Conservation (phyloP, 2,888 invertebrate genomes). For the Drosophila differens region DNA sequence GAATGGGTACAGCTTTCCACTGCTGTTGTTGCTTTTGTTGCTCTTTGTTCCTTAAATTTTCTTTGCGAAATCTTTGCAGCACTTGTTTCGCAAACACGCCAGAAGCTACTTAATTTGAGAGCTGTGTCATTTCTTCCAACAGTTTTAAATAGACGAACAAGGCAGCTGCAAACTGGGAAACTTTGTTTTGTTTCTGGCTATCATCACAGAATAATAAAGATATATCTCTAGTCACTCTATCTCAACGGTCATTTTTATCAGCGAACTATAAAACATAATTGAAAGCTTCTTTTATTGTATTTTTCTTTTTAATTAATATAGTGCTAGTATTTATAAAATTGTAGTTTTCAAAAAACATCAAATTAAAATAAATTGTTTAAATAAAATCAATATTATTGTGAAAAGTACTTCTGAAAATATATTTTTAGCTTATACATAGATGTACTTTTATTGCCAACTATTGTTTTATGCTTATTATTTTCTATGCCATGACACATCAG, state of each 20-base stretch:
- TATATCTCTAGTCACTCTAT: background rate
- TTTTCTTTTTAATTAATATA: background rate
- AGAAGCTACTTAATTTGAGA: conserved; percentile 13
- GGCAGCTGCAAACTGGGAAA: background rate
- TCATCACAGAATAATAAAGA: background rate
- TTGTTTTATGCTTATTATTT: background rate
- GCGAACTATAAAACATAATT: background rate
- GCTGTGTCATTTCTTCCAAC: background rate
- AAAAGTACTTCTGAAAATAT: background rate
- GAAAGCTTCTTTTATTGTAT: background rate
- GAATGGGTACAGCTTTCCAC: conserved; percentile 24
- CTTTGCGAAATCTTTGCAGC: conserved; percentile 17
- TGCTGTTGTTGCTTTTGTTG: conserved; percentile 9
- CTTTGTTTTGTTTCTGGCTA: background rate
- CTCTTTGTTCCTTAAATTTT: conserved; percentile 30
- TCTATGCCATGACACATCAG: background rate
- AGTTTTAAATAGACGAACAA: background rate
- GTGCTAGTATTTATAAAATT: background rate
- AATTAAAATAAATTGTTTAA: background rate
- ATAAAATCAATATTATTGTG: background rate
- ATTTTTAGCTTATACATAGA: background rate
- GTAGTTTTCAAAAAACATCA: background rate
- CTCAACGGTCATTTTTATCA: background rate
- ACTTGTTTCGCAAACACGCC: conserved; percentile 3
- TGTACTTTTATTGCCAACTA: background rate